Percentiles rank a stretch among this genome's conserved stretches.
These are phyloP conservation scores for Ariolimax columbianus DNA, from an alignment of 2,888 invertebrate genomes.

Conservation along the genomic window DNA sequence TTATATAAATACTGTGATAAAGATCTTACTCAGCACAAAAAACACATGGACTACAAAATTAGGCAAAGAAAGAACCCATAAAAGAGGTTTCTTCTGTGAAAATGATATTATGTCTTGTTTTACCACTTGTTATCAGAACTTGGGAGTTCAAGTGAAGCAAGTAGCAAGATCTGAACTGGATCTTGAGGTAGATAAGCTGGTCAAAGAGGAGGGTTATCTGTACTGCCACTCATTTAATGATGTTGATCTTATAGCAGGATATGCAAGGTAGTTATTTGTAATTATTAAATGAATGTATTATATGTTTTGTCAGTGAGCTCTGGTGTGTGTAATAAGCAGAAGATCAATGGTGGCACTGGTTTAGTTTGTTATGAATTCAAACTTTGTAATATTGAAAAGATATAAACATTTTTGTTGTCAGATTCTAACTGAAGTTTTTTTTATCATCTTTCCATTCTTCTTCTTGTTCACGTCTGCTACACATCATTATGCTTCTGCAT, in stretches of 20 bases:
- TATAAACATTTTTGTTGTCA: no score
- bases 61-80: background rate
- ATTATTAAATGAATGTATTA: no score
- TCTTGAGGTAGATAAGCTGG: slow-evolving; percentile 63
- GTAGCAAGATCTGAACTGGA: slow-evolving; percentile 63
- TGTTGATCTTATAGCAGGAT: slow-evolving; percentile 66
- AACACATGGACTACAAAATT: background rate
- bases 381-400: no score
- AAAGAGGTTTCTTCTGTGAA: background rate
- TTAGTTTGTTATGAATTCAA: no score
- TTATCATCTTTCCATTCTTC: no score
- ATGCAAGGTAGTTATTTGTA: slow-evolving; percentile 50
- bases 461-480: no score
- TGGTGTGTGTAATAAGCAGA: no score
- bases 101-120: background rate
- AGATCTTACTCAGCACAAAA: background rate
- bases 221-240: slow-evolving; percentile 76
- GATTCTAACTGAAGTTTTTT: no score
- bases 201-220: slow-evolving; percentile 61
- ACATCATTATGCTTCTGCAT: no score
- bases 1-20: no score
- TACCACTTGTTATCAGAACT: slow-evolving; percentile 61
- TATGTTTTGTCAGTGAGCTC: no score
- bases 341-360: no score
- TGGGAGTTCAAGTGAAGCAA: slow-evolving; percentile 67